Evolutionary conservation across 2,113 vertebrate species (phyloP).

Genomic region (Cisticola juncidis): DNA sequence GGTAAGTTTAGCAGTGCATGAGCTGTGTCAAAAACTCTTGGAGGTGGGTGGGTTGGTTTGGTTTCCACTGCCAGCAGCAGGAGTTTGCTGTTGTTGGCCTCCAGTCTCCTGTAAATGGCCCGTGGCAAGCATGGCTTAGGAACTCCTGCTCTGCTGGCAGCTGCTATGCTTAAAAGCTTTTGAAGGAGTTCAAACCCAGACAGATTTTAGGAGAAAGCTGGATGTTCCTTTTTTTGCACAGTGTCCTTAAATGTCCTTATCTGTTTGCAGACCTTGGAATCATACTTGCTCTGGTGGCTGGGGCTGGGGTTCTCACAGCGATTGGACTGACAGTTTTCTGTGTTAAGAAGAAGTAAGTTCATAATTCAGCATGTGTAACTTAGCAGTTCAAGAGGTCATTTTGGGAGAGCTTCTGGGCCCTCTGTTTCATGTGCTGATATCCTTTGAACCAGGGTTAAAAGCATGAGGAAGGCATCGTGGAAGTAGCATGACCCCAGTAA

Average conservation of each 20-base stretch:
- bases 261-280: conserved; percentile 72
- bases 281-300: conserved; percentile 71
- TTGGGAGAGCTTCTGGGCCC: neutral
- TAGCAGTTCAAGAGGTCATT: neutral
- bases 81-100: neutral
- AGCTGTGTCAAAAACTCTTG: neutral
- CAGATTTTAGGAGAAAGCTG: neutral
- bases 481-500: neutral
- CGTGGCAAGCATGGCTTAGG: neutral
- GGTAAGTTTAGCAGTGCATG: neutral
- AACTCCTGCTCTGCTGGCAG: neutral
- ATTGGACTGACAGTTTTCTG: conserved; percentile 75
- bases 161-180: neutral
- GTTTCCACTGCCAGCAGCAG: neutral
- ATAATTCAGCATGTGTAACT: neutral
- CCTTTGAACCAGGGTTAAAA: neutral
- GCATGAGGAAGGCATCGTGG: neutral
- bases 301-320: conserved; percentile 58
- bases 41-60: neutral
- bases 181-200: neutral
- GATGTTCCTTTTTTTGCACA: neutral
- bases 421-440: neutral
- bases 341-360: conserved; percentile 80
- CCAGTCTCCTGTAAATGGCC: neutral
- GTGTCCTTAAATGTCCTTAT: neutral